Conservation (phyloP, 2,797 vertebrate species). For the Molossus alvarezi region DNA sequence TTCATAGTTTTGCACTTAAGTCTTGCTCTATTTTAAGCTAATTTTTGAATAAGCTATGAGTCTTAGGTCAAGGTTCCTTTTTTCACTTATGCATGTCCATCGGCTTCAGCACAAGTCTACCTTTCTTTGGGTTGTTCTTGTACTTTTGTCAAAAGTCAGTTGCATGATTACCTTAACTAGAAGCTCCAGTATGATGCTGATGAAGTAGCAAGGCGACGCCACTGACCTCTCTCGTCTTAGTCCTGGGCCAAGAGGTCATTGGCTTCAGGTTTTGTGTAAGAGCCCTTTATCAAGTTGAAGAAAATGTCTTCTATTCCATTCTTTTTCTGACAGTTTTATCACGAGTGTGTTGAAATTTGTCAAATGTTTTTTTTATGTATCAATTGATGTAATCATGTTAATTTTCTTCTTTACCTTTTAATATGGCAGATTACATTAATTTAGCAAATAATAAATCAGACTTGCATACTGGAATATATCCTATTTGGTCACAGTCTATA, state of each 20-base stretch:
- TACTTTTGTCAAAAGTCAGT: neutral
- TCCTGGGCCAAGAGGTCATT: neutral
- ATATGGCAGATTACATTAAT: neutral
- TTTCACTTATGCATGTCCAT: neutral
- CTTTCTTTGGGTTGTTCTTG: neutral
- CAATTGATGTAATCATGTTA: neutral
- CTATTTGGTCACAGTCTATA: neutral
- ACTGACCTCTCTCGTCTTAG: neutral
- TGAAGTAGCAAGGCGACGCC: neutral
- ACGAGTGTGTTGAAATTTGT: neutral
- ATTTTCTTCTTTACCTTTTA: neutral
- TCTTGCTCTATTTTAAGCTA: neutral
- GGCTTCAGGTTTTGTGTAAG: neutral
- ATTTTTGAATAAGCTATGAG: neutral
- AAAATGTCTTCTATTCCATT: neutral
- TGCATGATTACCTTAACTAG: neutral
- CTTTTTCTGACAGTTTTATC: constrained; percentile 9
- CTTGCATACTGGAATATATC: neutral
- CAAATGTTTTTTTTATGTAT: neutral
- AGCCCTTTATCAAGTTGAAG: neutral
- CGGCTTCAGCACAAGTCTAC: neutral
- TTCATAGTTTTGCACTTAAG: neutral
- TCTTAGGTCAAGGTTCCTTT: neutral
- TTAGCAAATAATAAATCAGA: constrained; percentile 13
- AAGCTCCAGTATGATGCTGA: neutral